Conservation (phyloP, 2,888 invertebrate species). For the Acrobasis suavella region DNA sequence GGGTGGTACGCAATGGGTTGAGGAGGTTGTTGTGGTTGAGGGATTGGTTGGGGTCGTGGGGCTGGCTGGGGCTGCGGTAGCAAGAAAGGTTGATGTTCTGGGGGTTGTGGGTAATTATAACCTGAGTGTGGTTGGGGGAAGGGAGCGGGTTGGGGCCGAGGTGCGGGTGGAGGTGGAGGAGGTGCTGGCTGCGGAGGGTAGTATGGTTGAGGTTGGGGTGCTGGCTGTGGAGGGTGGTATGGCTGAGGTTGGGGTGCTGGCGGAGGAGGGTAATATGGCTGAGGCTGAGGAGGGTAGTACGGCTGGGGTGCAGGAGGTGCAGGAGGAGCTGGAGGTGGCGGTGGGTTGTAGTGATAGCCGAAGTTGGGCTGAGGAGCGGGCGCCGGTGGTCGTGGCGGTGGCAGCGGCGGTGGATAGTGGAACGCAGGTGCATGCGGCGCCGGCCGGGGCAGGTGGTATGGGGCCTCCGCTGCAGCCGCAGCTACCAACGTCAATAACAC, state of each 20-base stretch:
- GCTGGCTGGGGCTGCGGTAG: slow-evolving; percentile 15
- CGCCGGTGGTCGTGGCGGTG: slow-evolving; percentile 35
- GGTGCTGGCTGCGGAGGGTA: slow-evolving; percentile 13
- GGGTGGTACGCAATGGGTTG: slow-evolving; percentile 14
- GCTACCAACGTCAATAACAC: slow-evolving; percentile 61
- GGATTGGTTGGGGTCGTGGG: slow-evolving; percentile 29
- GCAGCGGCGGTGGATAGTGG: slow-evolving; percentile 48
- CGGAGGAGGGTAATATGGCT: slow-evolving; percentile 35
- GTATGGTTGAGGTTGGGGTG: slow-evolving; percentile 31
- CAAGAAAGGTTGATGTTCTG: slow-evolving; percentile 21
- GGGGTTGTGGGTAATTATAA: slow-evolving; percentile 33
- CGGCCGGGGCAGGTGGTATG: slow-evolving; percentile 69
- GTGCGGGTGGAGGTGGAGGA: slow-evolving; percentile 23
- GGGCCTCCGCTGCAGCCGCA: slow-evolving; percentile 65
- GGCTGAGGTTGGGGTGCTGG: slow-evolving; percentile 29
- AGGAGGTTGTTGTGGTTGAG: slow-evolving; percentile 23
- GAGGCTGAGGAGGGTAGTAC: slow-evolving; percentile 22
- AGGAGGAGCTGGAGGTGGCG: slow-evolving; percentile 21
- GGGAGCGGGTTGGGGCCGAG: slow-evolving; percentile 26
- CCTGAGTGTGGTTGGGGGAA: slow-evolving; percentile 26
- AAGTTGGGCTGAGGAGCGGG: slow-evolving; percentile 30
- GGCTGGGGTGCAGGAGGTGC: slow-evolving; percentile 35
- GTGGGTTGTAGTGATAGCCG: slow-evolving; percentile 8
- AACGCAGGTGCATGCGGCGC: slow-evolving; percentile 51
- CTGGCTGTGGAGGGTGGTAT: slow-evolving; percentile 39